These are phyloP conservation scores for Aradus depressus DNA, from an alignment of 2,888 invertebrate genomes.

Conservation along the genomic window DNA sequence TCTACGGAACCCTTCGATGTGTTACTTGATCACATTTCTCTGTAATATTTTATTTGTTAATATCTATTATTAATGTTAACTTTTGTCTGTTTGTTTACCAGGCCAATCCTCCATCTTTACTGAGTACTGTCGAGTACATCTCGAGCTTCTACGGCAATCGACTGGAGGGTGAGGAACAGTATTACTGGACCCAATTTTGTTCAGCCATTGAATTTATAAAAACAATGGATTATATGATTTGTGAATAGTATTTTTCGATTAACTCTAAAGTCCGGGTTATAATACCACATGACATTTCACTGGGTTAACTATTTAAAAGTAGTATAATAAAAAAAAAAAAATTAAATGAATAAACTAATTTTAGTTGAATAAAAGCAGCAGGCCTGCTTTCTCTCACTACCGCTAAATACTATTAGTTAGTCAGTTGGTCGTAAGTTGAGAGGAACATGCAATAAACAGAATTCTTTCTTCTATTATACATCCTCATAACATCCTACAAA, in stretches of 20 bases:
- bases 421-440: too few relatives aligned
- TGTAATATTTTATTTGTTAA: background rate
- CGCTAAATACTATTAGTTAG: too few relatives aligned
- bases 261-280: too few relatives aligned
- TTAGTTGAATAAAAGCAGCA: too few relatives aligned
- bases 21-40: background rate
- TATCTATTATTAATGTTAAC: background rate
- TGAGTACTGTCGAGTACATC: slow-evolving; percentile 93
- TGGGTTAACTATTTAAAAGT: too few relatives aligned
- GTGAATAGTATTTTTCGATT: slow-evolving; percentile 4
- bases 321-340: too few relatives aligned
- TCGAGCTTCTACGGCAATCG: slow-evolving; percentile 78
- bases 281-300: too few relatives aligned
- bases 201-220: slow-evolving; percentile 96
- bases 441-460: too few relatives aligned
- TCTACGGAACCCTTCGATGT: background rate
- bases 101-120: slow-evolving; percentile 87
- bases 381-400: too few relatives aligned
- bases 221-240: slow-evolving; percentile 68
- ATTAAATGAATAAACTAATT: too few relatives aligned
- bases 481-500: too few relatives aligned
- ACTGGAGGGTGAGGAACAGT: slow-evolving; percentile 80
- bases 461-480: too few relatives aligned
- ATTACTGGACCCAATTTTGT: slow-evolving; percentile 98
- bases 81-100: slow-evolving; percentile 36